phyloP scores from a whole-genome alignment of 2,797 vertebrate genomes.

The Tadarida brasiliensis region DNA sequence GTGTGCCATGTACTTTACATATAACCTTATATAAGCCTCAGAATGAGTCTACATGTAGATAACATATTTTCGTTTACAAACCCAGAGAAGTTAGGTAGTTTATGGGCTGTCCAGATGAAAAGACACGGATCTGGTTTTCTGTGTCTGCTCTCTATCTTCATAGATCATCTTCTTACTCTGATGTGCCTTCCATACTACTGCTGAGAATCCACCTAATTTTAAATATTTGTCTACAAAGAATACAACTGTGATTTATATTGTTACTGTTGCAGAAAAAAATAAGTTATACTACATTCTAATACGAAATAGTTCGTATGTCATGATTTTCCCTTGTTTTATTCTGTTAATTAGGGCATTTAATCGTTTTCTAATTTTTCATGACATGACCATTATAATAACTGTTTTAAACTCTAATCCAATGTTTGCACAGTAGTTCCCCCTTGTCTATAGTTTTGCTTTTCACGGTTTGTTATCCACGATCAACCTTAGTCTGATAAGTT shows the following conservation, averaged over 20 bases:
- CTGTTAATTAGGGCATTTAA: constrained; percentile 30
- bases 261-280: background rate
- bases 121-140: background rate
- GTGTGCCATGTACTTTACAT: background rate
- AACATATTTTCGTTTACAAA: background rate
- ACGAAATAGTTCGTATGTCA: background rate
- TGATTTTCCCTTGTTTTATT: constrained; percentile 33
- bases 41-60: background rate
- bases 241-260: background rate
- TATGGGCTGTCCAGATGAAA: background rate
- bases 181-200: background rate
- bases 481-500: background rate
- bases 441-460: background rate
- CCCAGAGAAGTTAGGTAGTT: background rate
- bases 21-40: background rate
- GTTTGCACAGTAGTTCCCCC: background rate
- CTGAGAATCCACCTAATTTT: constrained; percentile 14
- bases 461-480: background rate
- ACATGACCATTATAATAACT: background rate
- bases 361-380: background rate
- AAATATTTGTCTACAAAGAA: constrained; percentile 13
- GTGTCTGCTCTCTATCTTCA: background rate
- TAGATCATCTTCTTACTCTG: background rate
- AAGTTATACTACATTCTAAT: background rate
- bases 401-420: constrained; percentile 28